These are phyloP conservation scores for Mormyrus lacerda DNA, from an alignment of 2,113 vertebrate species.

Conservation along the genomic window DNA sequence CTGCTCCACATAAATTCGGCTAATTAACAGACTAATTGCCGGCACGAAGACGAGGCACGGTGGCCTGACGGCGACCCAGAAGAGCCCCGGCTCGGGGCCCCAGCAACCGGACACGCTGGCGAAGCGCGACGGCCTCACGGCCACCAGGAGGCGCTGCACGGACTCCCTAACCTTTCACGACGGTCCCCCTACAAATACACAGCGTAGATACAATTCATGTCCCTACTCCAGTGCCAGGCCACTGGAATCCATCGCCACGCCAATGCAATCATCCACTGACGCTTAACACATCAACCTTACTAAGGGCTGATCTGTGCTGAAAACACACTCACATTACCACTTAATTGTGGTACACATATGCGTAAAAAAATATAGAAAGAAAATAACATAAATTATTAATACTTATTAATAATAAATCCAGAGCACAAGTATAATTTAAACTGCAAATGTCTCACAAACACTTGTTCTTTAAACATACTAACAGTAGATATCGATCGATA, in stretches of 20 bases:
- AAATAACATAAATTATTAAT: neutral
- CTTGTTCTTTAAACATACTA: neutral
- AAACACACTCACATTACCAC: neutral
- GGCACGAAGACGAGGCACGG: neutral
- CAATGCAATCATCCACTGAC: neutral
- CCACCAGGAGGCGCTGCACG: neutral
- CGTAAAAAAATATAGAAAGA: neutral
- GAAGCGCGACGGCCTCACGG: neutral
- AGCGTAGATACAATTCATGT: neutral
- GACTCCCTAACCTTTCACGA: neutral
- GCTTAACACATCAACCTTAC: neutral
- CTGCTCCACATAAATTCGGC: neutral
- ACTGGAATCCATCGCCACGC: neutral
- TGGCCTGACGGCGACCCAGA: neutral
- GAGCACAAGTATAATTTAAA: neutral
- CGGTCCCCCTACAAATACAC: neutral
- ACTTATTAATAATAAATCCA: neutral
- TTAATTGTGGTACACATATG: neutral
- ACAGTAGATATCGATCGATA: neutral
- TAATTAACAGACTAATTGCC: constrained; percentile 20
- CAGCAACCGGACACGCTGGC: too few relatives aligned
- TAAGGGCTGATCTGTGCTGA: neutral
- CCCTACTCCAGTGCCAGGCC: neutral
- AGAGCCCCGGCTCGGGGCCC: too few relatives aligned
- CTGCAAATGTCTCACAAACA: neutral